Evolutionary conservation across 1,140 invertebrate genomes (phyloP), one percentile per base, ranked within the genome.

Genomic region (Calycopis cecrops): DNA sequence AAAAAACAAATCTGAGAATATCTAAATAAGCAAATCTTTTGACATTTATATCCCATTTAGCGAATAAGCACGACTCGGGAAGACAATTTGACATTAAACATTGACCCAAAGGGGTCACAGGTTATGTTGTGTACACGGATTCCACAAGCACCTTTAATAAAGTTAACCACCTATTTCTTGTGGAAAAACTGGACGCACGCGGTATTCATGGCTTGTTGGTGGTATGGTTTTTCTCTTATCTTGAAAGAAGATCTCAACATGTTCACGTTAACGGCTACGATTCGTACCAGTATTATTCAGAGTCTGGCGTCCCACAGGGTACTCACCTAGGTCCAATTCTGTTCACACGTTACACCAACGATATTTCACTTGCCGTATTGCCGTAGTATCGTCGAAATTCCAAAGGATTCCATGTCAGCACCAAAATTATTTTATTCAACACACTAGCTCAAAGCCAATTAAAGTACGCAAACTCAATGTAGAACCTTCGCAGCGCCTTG

Each of bases 251-350:
- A 11, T 8, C n/a, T 8, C 38, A 42, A 42, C 4, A 8, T 8
- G 38, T 42, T 34, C 28, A 34, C 17, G n/a, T n/a, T n/a, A n/a
- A n/a, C n/a, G n/a, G n/a, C n/a, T n/a, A n/a, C n/a, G n/a, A n/a
- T n/a, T n/a, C n/a, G n/a, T n/a, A n/a, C n/a, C n/a, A n/a, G n/a
- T n/a, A n/a, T n/a, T n/a, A n/a, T n/a, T n/a, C n/a, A n/a, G n/a
- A n/a, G n/a, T n/a, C n/a, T n/a, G n/a, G n/a, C n/a, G n/a, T n/a
- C n/a, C n/a, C n/a, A n/a, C n/a, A n/a, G n/a, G n/a, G n/a, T n/a
- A n/a, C n/a, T n/a, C n/a, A n/a, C n/a, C n/a, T n/a, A n/a, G n/a
- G 48, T 6, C 48, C 48, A 4, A 28, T 49, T 21, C 28, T 49
- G 28, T 49, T 49, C 28, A 21, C 28, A 8, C 18, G 18, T 3